Evolutionary conservation across 1,140 invertebrate genomes (phyloP).

Genomic region (Melanaphis sacchari): DNA sequence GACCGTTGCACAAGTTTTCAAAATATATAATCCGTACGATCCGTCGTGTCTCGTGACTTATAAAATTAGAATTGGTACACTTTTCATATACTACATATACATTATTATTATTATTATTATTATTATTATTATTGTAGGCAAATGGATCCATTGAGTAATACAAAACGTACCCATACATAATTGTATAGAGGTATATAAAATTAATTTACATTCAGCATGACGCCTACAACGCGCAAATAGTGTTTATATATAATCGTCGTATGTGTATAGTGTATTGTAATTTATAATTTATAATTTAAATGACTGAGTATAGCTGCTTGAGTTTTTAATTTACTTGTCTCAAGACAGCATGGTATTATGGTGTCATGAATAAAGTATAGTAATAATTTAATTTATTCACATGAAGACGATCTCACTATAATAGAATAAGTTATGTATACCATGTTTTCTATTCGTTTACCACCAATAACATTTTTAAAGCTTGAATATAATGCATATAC

Average conservation of each 20-base stretch:
- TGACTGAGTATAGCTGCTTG: neutral
- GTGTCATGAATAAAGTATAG: neutral
- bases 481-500: neutral
- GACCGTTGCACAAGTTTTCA: neutral
- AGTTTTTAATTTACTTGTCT: neutral
- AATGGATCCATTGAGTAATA: neutral
- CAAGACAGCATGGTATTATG: neutral
- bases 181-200: neutral
- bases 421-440: neutral
- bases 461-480: neutral
- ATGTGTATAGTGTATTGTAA: neutral
- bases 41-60: conserved; percentile 37
- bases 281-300: neutral
- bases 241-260: neutral
- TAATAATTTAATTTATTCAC: neutral
- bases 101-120: neutral
- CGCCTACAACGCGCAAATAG: neutral
- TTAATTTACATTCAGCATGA: neutral
- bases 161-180: neutral
- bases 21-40: neutral
- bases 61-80: neutral
- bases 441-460: neutral
- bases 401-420: neutral
- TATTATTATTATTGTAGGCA: neutral
- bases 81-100: neutral